Conservation (phyloP, 2,888 invertebrate genomes). For the Actias luna region DNA sequence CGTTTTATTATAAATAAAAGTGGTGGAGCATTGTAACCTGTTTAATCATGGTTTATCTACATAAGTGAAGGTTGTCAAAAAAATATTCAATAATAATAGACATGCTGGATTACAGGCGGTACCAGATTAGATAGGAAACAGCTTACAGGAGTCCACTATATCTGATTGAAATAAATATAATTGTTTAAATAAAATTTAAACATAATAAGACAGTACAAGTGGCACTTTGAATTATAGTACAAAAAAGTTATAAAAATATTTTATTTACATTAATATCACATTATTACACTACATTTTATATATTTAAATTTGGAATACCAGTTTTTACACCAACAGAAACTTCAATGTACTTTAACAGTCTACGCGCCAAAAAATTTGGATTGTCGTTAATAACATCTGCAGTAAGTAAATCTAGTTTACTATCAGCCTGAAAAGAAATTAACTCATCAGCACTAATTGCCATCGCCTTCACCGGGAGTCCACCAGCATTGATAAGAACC, state of each 20-base stretch:
- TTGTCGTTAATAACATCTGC: constrained; percentile 62
- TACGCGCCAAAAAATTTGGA: constrained; percentile 53
- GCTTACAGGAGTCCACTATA: too few relatives aligned
- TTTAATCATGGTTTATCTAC: too few relatives aligned
- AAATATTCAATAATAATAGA: too few relatives aligned
- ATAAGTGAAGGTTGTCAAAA: too few relatives aligned
- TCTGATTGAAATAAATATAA: too few relatives aligned
- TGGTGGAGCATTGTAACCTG: too few relatives aligned
- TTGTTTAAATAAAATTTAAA: too few relatives aligned
- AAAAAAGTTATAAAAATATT: not conserved
- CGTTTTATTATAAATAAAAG: too few relatives aligned
- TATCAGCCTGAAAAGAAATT: constrained; percentile 55
- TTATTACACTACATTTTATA: constrained; percentile 35
- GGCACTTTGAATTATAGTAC: not conserved
- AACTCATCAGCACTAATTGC: constrained; percentile 62
- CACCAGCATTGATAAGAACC: constrained; percentile 67
- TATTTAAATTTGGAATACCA: constrained; percentile 71
- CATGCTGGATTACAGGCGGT: too few relatives aligned
- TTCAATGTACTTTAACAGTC: constrained; percentile 65
- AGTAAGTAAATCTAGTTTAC: constrained; percentile 61
- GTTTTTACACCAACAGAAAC: constrained; percentile 66
- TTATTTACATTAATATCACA: not conserved
- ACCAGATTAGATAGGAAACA: too few relatives aligned
- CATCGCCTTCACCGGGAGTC: constrained; percentile 63
- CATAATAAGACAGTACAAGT: too few relatives aligned